A percentile compares a stretch with the other conserved stretches of the same genome.
These are phyloP conservation scores for Habropoda laboriosa DNA, from an alignment of 1,140 invertebrate species.

Conservation along the genomic window DNA sequence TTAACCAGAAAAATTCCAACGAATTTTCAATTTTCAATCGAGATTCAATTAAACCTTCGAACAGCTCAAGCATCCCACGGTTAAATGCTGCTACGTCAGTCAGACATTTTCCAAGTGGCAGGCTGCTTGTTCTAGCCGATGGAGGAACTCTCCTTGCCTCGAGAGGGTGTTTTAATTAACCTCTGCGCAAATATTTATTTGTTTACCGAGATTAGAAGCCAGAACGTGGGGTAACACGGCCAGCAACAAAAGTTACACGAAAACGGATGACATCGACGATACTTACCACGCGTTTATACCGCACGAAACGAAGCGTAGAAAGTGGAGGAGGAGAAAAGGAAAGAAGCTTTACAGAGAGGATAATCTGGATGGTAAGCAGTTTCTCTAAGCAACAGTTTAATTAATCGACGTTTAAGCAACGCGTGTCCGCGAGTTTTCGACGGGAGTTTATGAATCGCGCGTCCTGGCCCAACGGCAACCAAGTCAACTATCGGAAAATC, in stretches of 20 bases:
- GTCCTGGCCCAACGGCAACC: not conserved
- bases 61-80: too few relatives aligned
- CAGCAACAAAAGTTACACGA: slow-evolving; percentile 24
- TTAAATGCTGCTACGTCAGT: slow-evolving; percentile 35
- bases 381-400: slow-evolving; percentile 9
- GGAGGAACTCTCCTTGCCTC: not conserved
- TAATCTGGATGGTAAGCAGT: not conserved
- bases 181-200: slow-evolving; percentile 42
- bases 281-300: too few relatives aligned
- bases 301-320: not conserved
- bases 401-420: not conserved
- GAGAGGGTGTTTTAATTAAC: slow-evolving; percentile 48
- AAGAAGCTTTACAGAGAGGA: not conserved
- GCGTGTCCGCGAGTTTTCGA: not conserved
- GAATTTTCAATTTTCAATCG: too few relatives aligned
- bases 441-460: slow-evolving; percentile 15
- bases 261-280: not conserved
- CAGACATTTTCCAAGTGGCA: not conserved
- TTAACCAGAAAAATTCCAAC: too few relatives aligned
- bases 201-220: slow-evolving; percentile 32
- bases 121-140: slow-evolving; percentile 6
- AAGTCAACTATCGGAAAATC: slow-evolving; percentile 27
- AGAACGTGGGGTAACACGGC: slow-evolving; percentile 10
- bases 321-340: not conserved
- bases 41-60: too few relatives aligned